Evolutionary conservation across 2,113 vertebrate species (phyloP).

Genomic region (Cyrtonyx montezumae): DNA sequence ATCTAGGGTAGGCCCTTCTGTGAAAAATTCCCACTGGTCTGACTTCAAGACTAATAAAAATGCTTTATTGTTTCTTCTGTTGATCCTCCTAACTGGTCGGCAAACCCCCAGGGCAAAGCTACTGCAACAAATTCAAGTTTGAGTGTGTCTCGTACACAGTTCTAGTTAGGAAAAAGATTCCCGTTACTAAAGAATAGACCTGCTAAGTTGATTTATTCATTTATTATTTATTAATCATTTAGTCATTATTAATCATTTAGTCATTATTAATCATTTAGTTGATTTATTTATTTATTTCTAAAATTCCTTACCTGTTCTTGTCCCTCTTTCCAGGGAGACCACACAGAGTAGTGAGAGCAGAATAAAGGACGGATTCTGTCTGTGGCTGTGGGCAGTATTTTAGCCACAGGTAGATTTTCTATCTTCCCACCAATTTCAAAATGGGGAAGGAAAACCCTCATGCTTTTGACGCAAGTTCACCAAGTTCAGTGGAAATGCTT

Average conservation of each 20-base stretch:
- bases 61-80: conserved; percentile 68
- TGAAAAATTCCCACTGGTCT: conserved; percentile 51
- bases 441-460: not conserved
- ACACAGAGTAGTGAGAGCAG: not conserved
- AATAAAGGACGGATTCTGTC: too few relatives aligned
- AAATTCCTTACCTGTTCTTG: not conserved
- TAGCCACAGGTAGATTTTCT: not conserved
- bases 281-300: not conserved
- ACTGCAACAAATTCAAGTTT: conserved; percentile 16
- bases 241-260: too few relatives aligned
- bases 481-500: not conserved
- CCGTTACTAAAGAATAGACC: not conserved
- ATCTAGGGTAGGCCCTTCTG: not conserved
- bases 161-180: not conserved
- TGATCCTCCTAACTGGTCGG: conserved; percentile 59
- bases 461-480: not conserved
- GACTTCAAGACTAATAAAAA: conserved; percentile 73
- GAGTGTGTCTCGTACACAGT: not conserved
- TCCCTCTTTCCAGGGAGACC: not conserved
- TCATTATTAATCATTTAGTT: too few relatives aligned
- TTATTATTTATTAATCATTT: too few relatives aligned
- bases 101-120: conserved; percentile 47
- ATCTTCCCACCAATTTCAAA: not conserved
- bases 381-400: not conserved
- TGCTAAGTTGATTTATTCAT: not conserved